Evolutionary conservation across 2,113 vertebrate species (phyloP).

Genomic region (Chelonoidis abingdonii): DNA sequence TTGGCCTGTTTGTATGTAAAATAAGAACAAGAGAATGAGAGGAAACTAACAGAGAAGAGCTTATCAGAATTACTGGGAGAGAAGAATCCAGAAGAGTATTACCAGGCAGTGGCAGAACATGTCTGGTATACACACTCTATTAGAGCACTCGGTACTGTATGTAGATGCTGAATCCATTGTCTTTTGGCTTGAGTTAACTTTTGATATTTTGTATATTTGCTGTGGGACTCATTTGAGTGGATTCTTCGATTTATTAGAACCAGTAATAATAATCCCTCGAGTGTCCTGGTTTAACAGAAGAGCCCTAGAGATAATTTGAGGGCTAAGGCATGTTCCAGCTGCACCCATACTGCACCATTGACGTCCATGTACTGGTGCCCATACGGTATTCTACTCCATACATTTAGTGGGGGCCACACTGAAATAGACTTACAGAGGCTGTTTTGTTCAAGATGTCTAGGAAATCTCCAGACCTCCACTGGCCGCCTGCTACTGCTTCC

Average conservation of each 20-base stretch:
- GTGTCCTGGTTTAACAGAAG: neutral
- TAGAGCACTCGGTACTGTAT: neutral
- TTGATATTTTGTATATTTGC: neutral
- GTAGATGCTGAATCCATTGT: neutral
- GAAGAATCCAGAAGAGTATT: neutral
- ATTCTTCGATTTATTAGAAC: neutral
- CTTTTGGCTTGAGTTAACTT: neutral
- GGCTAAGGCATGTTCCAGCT: neutral
- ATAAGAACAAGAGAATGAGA: neutral
- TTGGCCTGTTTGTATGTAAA: neutral
- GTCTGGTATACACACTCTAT: no score
- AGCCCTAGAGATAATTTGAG: neutral
- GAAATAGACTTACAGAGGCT: neutral
- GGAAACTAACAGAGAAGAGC: neutral
- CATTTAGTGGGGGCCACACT: neutral
- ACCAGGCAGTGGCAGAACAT: neutral
- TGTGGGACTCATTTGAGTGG: neutral
- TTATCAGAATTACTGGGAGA: neutral
- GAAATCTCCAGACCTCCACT: neutral
- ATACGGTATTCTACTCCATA: neutral
- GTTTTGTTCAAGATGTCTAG: neutral
- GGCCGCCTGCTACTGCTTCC: neutral
- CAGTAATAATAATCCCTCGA: neutral
- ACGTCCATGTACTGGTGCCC: neutral
- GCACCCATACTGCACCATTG: neutral